phyloP scores from a whole-genome alignment of 2,888 invertebrate species.

The Melanostoma scalare region DNA sequence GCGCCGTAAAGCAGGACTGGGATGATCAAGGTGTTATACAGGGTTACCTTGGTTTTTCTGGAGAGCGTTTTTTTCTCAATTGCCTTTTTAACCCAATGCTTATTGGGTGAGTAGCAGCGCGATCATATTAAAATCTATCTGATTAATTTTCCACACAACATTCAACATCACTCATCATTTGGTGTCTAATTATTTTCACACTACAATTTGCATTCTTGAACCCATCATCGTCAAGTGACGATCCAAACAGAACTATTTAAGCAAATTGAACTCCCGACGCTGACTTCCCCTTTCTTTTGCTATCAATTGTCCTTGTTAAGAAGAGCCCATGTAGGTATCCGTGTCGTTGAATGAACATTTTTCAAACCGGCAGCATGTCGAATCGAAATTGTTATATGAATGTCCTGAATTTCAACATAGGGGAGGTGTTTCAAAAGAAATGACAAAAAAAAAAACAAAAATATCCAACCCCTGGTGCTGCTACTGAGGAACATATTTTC shows the following conservation, averaged over 20 bases:
- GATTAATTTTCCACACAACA: too few species aligned
- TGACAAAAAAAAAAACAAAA: constrained; percentile 28
- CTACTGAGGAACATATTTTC: too few species aligned
- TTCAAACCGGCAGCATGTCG: constrained; percentile 49
- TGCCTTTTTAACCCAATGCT: too few species aligned
- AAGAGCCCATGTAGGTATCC: constrained; percentile 8
- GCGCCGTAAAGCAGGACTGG: too few species aligned
- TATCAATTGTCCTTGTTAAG: neutral
- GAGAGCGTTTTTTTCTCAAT: too few species aligned
- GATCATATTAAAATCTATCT: too few species aligned
- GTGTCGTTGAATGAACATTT: constrained; percentile 41
- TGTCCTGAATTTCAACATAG: constrained; percentile 36
- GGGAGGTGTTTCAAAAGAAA: constrained; percentile 44
- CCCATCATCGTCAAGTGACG: neutral
- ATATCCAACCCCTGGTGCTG: neutral
- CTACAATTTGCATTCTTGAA: too few species aligned
- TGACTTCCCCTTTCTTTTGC: neutral
- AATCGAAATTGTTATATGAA: constrained; percentile 52
- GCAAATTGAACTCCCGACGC: neutral
- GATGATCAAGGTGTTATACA: too few species aligned
- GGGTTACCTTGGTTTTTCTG: too few species aligned
- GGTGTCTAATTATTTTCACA: too few species aligned
- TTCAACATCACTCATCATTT: too few species aligned
- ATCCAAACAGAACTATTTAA: neutral
- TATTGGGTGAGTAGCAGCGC: too few species aligned